phyloP scores from a whole-genome alignment of 2,113 vertebrate genomes.

The Prinia subflava region DNA sequence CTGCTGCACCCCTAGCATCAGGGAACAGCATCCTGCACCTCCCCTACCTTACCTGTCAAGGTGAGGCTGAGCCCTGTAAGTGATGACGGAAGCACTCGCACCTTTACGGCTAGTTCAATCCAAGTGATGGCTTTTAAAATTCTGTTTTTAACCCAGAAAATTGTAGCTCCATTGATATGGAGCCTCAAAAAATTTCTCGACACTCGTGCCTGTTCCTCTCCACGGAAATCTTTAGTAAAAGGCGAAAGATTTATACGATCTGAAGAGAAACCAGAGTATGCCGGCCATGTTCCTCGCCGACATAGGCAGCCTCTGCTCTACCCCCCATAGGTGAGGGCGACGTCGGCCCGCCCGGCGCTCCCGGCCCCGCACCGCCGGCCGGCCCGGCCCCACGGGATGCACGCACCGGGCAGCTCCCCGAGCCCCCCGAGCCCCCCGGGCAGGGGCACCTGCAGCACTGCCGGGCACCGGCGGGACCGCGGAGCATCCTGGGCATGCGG shows the following conservation, averaged over 20 bases:
- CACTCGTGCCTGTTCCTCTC: conserved; percentile 20
- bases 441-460: neutral
- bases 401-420: too few relatives aligned
- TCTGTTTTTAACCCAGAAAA: fast-evolving
- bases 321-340: fast-evolving
- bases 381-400: fast-evolving
- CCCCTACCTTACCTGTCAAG: too few relatives aligned
- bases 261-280: neutral
- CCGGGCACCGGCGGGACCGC: neutral
- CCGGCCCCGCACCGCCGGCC: fast-evolving
- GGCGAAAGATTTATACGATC: conserved; percentile 50
- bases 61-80: too few relatives aligned
- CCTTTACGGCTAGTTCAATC: too few relatives aligned
- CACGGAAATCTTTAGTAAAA: conserved; percentile 61
- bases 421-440: too few relatives aligned
- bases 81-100: fast-evolving
- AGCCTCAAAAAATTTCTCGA: neutral
- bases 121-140: too few relatives aligned
- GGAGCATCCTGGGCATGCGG: neutral
- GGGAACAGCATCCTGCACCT: neutral
- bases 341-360: fast-evolving
- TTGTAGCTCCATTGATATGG: neutral
- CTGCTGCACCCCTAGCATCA: neutral
- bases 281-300: fast-evolving
- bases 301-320: fast-evolving